A percentile compares a stretch with the other conserved stretches of the same genome.
Conservation (phyloP, 2,113 vertebrate species). For the Phalacrocorax pelagicus region DNA sequence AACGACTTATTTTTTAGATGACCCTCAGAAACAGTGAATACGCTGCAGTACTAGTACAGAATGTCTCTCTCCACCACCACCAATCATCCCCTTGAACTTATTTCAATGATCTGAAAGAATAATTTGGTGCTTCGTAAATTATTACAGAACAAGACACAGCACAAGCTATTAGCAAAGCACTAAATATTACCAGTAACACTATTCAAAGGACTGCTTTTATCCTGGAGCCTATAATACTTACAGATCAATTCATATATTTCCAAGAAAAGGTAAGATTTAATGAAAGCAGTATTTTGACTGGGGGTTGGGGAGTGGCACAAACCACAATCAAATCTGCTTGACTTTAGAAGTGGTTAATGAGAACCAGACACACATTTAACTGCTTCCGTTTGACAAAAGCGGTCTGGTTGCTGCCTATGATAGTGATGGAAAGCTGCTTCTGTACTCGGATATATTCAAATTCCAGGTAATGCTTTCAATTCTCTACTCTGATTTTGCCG, state of each 20-base stretch:
- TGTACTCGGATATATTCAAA: neutral
- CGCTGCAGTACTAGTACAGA: neutral
- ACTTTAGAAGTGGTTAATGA: neutral
- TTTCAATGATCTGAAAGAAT: neutral
- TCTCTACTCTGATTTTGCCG: neutral
- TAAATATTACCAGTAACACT: neutral
- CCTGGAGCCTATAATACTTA: neutral
- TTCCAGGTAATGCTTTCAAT: neutral
- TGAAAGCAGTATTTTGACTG: neutral
- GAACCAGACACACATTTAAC: neutral
- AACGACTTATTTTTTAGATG: neutral
- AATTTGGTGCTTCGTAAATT: neutral
- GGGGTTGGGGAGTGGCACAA: fast-evolving
- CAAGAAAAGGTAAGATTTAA: neutral
- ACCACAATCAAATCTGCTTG: neutral
- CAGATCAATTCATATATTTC: neutral
- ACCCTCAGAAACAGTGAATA: neutral
- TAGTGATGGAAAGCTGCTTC: neutral
- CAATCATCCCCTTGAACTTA: neutral
- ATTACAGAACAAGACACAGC: neutral
- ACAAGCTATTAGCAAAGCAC: neutral
- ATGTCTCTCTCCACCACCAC: neutral
- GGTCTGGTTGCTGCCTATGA: neutral
- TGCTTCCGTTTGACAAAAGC: neutral
- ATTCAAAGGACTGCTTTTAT: neutral